Percentiles rank a stretch among this genome's conserved stretches.
Evolutionary conservation across 2,113 vertebrate species (phyloP).

Genomic region (Paradoxurus hermaphroditus): DNA sequence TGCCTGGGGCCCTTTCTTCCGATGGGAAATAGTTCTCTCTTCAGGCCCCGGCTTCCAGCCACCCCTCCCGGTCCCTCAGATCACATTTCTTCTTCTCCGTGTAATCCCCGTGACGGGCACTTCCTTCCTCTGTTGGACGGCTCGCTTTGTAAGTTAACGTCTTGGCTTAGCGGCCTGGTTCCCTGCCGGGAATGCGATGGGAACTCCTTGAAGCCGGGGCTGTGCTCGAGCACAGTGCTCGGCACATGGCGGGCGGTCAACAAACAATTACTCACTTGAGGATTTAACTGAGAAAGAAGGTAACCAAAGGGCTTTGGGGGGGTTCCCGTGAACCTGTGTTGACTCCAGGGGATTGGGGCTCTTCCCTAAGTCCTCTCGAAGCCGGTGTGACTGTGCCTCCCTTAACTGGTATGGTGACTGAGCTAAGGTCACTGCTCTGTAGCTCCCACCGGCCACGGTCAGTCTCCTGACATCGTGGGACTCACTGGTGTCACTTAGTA

Average conservation of each 20-base stretch:
- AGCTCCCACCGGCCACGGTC: too few relatives aligned
- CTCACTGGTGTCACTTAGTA: neutral
- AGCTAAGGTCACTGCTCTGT: neutral
- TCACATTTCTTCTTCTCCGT: neutral
- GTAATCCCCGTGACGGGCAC: accelerated
- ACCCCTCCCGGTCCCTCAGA: neutral
- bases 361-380: neutral
- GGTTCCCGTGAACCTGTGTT: neutral
- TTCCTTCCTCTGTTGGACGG: neutral
- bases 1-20: neutral
- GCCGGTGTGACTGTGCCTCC: accelerated
- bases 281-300: neutral
- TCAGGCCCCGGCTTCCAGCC: neutral
- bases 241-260: neutral
- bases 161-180: neutral
- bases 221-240: neutral
- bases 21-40: neutral
- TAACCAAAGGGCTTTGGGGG: neutral
- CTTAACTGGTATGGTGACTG: too few relatives aligned
- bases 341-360: accelerated
- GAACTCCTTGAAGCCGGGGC: neutral
- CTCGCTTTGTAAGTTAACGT: neutral
- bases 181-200: neutral
- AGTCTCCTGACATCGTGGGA: neutral
- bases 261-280: neutral